These are phyloP conservation scores for Periophthalmus modestus DNA, from an alignment of 2,113 vertebrate genomes.

Conservation along the genomic window DNA sequence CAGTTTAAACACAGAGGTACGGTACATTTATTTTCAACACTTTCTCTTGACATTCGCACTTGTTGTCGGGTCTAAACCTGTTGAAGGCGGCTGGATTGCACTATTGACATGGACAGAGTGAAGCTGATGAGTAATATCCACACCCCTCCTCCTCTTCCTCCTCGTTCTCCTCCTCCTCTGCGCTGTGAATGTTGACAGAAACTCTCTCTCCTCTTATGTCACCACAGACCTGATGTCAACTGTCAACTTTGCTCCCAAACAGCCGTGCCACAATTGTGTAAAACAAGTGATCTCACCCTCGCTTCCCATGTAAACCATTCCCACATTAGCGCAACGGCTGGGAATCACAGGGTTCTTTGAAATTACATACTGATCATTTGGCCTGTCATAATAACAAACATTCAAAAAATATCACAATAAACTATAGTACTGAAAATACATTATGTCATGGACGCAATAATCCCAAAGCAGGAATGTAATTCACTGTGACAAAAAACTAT, in stretches of 20 bases:
- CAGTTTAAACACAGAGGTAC: conserved; percentile 16
- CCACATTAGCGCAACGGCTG: background rate
- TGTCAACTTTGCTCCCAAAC: conserved; percentile 24
- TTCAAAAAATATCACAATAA: background rate
- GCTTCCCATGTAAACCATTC: conserved; percentile 51
- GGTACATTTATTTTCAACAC: conserved; percentile 23
- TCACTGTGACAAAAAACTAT: too few relatives aligned
- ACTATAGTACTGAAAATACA: background rate
- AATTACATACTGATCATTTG: too few relatives aligned
- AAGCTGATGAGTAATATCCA: conserved; percentile 40
- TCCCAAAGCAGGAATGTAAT: too few relatives aligned
- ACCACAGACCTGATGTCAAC: conserved; percentile 43
- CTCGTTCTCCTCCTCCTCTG: conserved; percentile 12
- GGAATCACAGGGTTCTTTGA: background rate
- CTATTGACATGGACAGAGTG: conserved; percentile 38
- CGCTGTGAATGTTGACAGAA: conserved; percentile 54
- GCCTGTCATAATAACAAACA: background rate
- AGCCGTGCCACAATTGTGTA: conserved; percentile 33
- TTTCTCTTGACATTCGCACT: conserved; percentile 29
- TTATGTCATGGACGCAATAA: background rate
- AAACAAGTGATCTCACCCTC: conserved; percentile 66
- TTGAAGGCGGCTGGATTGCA: conserved; percentile 29
- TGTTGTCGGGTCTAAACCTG: conserved; percentile 31
- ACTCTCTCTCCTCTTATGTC: conserved; percentile 36
- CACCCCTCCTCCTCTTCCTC: conserved; percentile 4